Conservation (phyloP, 2,113 vertebrate species). For the Oreamnos americanus region DNA sequence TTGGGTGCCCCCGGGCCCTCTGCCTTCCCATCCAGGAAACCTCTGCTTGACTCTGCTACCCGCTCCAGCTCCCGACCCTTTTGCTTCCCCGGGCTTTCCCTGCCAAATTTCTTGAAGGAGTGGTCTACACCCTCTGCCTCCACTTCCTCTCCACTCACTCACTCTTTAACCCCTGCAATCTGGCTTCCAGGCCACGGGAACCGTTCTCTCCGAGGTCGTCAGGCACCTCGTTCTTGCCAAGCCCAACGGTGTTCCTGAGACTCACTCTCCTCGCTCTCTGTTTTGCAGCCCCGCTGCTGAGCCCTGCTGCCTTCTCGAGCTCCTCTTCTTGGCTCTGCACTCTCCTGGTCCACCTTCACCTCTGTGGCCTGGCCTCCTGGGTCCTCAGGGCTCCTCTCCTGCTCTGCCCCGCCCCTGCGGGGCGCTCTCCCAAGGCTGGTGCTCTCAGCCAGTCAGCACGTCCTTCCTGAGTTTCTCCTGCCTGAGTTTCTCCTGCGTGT, state of each 20-base stretch:
- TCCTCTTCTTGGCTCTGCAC: slow-evolving; percentile 43
- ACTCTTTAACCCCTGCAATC: slow-evolving; percentile 61
- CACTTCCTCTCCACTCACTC: slow-evolving; percentile 66
- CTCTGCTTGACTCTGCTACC: slow-evolving; percentile 55
- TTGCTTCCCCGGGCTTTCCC: slow-evolving; percentile 43
- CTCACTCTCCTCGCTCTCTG: slow-evolving; percentile 15
- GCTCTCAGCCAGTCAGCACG: background rate
- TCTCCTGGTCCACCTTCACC: slow-evolving; percentile 51
- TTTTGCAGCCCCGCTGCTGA: slow-evolving; percentile 37
- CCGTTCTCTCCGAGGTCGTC: background rate
- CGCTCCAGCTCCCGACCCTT: slow-evolving; percentile 56
- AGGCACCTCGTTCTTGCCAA: background rate
- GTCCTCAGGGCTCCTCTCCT: slow-evolving; percentile 13
- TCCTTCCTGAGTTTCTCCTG: background rate
- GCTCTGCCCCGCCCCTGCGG: slow-evolving; percentile 7
- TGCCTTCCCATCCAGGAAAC: slow-evolving; percentile 34
- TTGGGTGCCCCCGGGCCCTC: background rate
- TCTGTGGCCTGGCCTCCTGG: slow-evolving; percentile 37
- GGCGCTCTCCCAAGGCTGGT: background rate
- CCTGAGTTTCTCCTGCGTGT: background rate
- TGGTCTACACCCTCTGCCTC: slow-evolving; percentile 72
- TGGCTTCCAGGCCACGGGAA: slow-evolving; percentile 35
- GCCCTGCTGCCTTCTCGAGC: slow-evolving; percentile 39
- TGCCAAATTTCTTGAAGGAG: slow-evolving; percentile 71
- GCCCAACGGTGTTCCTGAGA: background rate